These are phyloP conservation scores for Bucorvus abyssinicus DNA, from an alignment of 2,797 vertebrate genomes.

Conservation along the genomic window DNA sequence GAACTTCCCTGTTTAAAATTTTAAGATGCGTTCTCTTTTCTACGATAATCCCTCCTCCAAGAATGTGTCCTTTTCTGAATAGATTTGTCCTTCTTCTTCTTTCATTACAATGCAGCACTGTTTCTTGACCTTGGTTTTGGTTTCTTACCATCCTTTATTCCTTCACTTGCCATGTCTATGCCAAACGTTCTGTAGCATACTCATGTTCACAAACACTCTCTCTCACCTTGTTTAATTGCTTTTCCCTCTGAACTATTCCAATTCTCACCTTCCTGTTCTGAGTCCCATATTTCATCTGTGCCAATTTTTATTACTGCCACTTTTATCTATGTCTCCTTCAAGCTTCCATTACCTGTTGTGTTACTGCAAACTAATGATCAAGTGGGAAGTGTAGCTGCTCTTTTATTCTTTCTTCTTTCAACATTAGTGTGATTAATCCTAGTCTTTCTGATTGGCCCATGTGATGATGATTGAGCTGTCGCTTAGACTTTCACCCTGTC, in stretches of 20 bases:
- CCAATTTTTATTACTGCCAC: slow-evolving; percentile 3
- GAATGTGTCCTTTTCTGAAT: background rate
- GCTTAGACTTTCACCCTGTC: background rate
- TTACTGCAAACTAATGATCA: background rate
- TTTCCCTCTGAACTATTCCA: background rate
- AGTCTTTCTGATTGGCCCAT: background rate
- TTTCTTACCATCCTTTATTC: background rate
- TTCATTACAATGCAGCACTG: background rate
- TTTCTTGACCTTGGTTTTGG: background rate
- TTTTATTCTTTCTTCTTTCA: slow-evolving; percentile 33
- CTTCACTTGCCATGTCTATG: background rate
- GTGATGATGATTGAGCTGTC: slow-evolving; percentile 13
- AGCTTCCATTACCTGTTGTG: slow-evolving; percentile 1
- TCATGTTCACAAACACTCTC: background rate
- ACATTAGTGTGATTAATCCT: slow-evolving; percentile 19
- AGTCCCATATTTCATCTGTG: background rate
- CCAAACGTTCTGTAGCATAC: background rate
- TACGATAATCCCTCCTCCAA: background rate
- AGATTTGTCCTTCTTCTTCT: background rate
- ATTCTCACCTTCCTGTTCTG: background rate
- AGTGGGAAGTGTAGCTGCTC: slow-evolving; percentile 10
- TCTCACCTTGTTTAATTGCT: slow-evolving; percentile 5
- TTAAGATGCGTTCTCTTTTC: background rate
- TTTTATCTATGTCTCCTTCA: background rate
- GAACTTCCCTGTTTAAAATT: background rate